A percentile compares a stretch with the other conserved stretches of the same genome.
These are phyloP conservation scores for Amphibalanus amphitrite DNA, from an alignment of 1,140 invertebrate species.

Conservation along the genomic window DNA sequence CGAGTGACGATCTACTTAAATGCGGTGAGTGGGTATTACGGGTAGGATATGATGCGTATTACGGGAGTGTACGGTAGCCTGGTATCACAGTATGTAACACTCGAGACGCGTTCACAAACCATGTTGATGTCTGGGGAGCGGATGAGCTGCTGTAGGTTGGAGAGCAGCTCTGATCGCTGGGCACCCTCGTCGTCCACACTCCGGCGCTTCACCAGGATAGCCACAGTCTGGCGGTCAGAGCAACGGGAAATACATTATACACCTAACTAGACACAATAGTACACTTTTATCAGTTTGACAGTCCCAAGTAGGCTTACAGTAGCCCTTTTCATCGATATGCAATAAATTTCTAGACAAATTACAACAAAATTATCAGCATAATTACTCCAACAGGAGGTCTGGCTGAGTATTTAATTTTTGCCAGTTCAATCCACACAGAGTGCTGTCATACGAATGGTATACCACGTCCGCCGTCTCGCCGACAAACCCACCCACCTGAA, in stretches of 20 bases:
- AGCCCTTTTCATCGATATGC: neutral
- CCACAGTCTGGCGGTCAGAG: constrained; percentile 38
- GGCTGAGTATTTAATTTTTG: neutral
- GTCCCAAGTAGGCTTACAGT: neutral
- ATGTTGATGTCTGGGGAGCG: constrained; percentile 32
- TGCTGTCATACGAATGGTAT: too few relatives aligned
- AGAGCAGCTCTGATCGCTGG: constrained; percentile 46
- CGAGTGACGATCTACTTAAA: too few relatives aligned
- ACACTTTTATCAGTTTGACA: constrained; percentile 5
- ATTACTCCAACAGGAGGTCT: too few relatives aligned
- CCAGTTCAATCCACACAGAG: too few relatives aligned
- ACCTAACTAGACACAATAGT: constrained; percentile 5
- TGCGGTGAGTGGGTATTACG: too few relatives aligned
- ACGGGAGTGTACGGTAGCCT: constrained; percentile 16
- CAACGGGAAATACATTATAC: neutral
- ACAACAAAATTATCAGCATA: constrained; percentile 9
- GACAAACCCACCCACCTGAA: constrained; percentile 34
- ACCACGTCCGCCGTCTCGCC: too few relatives aligned
- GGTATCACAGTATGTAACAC: neutral
- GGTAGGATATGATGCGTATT: neutral
- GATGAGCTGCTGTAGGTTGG: constrained; percentile 52
- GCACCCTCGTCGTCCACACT: constrained; percentile 50
- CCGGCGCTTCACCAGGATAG: constrained; percentile 66
- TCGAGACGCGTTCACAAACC: constrained; percentile 10
- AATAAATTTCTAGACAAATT: constrained; percentile 6